Base-by-base conservation (phyloP, 2,113 vertebrate genomes). In the Erpornis zantholeuca region DNA sequence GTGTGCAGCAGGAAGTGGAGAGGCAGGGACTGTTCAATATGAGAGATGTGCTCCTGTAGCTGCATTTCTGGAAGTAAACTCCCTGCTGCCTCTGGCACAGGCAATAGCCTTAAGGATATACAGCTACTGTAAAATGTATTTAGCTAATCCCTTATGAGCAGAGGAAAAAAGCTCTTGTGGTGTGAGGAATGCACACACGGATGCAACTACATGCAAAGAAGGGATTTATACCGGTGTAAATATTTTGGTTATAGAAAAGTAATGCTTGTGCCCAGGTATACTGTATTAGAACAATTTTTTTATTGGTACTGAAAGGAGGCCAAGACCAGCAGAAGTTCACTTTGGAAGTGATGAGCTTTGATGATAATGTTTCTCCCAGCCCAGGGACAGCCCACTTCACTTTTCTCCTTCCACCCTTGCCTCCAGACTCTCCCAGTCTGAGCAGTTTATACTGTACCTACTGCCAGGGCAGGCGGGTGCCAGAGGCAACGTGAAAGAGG, bases 121-220 rank as follows among this genome's bases (percentile, higher is more conserved):
- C 8, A 47, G 56, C 56, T 75, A 13, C 60, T 68, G 33, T 60
- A 69, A 71, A 83, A 66, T 33, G 61, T 31, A 82, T 92, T 89
- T 79, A 80, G 61, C 18, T 72, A 72, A 84, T 92, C 36, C 57
- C 42, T 40, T 54, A 22, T 25, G 53, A 81, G 36, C 28, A 82
- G 65, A 56, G n/a, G 49, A 68, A 12, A 61, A 71, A 87, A 69
- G 28, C n/a, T 79, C n/a, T 84, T 15, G 11, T 12, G 35, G 24
- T 45, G 15, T 45, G 35, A 72, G 53, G 36, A 75, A 27, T 0
- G 2, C 3, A 7, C 28, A 44, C 9, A 6, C 0, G 3, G 21
- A 23, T 88, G 23, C 21, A 88, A 2, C n/a, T 86, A 19, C 28
- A 23, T 52, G 23, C 47, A 31, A 53, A 47, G 31, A 75, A 36